Base-by-base conservation (phyloP, 2,797 vertebrate species). In the Dipus sagitta region DNA sequence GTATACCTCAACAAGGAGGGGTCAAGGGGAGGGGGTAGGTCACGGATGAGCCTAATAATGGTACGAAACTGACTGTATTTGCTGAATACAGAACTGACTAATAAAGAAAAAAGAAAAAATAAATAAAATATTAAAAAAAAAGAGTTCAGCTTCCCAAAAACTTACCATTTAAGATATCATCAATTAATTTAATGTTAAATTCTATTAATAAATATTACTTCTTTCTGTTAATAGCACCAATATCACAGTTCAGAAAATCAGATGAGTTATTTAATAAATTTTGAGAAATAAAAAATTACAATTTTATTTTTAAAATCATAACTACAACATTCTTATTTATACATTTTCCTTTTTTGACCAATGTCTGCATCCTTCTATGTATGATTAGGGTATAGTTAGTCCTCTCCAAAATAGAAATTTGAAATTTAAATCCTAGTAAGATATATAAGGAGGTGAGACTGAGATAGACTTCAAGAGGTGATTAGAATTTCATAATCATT, bases 231-330 rank as follows among this genome's bases (percentile, higher is more conserved):
- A 77, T 86, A 72, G 71, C 14, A 78, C 7, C 2, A 58, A 11
- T 83, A 4, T 75, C 38, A 92, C 88, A 62, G 71, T 60, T 83
- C 26, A 8, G 32, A 67, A 91, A 79, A 86, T 80, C 65, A 74
- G 6, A 0, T 1, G 30, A 47, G 18, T 78, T 75, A 60, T 6
- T 91, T 1, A 18, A 81, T 11, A 79, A 13, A 91, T 47, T 85
- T 82, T 65, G 24, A 42, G 38, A 88, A 92, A 65, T 23, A 24
- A 0, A 62, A 34, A 75, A 74, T 42, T 30, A 30, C 15, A 7
- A 34, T 76, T 5, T 21, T 68, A 60, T 67, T 9, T 30, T 75
- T 80, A 81, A 75, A 47, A 47, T 38, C 38, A 47, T 9, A 47
- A 47, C 11, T 9, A 47, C 9, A 47, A 8, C 47, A 47, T 65